Base-by-base conservation (phyloP, 2,797 vertebrate species). In the Smutsia temminckii region DNA sequence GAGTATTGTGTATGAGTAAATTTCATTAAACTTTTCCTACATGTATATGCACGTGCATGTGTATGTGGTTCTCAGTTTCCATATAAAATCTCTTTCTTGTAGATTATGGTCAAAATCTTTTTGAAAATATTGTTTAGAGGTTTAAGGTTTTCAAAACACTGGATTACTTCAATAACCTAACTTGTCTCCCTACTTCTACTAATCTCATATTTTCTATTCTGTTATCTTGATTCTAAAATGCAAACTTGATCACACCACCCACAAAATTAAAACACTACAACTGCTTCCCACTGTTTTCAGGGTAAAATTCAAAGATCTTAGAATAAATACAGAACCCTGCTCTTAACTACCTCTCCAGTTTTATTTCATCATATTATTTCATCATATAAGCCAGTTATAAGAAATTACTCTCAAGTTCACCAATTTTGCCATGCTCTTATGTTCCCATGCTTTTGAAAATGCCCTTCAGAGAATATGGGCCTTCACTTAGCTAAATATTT, bases 231-330 rank as follows among this genome's bases (percentile, higher is more conserved):
- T 85, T 92, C 25, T 57, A 75, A 77, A 78, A 85, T 69, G 51
- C 25, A 85, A 59, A 92, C 25, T 0, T 92, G 37, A 77, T 78
- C 61, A 85, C 40, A 75, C 66, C 17, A 85, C 17, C 32, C 37
- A 59, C 61, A 85, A 92, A 85, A 63, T 27, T 40, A 79, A 79
- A 93, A 87, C 42, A 55, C 85, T 69, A 55, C 42, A 87, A 87
- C 16, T 42, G 34, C 29, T 46, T 80, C 16, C 34, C 57, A 63
- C 11, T 63, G 55, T 64, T 80, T 71, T 80, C 34, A 32, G n/a
- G 46, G 27, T 66, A 87, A 75, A 75, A 53, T 49, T 75, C 69
- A 61, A 74, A 87, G 69, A 75, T 55, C 32, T 53, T 37, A 85
- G 25, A 71, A 64, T 37, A 20, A 88, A 83, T n/a, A 88, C n/a